Evolutionary conservation across 2,888 invertebrate species (phyloP).

Genomic region (Drosophila villosipedis): DNA sequence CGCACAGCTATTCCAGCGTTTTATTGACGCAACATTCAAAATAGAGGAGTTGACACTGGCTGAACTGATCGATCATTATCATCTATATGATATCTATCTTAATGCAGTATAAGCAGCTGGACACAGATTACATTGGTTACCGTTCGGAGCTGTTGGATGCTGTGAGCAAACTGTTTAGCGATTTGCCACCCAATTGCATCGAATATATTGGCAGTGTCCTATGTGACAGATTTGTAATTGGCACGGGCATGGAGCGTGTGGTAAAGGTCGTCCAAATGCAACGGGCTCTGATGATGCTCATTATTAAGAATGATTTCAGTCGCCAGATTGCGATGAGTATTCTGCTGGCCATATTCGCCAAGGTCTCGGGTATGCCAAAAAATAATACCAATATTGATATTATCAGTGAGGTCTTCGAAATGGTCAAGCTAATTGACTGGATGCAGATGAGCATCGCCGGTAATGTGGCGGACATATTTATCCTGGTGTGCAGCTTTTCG

Average conservation of each 20-base stretch:
- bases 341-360: slow-evolving; percentile 45
- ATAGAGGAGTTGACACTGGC: slow-evolving; percentile 4
- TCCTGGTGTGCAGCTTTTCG: slow-evolving; percentile 45
- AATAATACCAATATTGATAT: not conserved
- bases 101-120: slow-evolving; percentile 43
- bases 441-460: slow-evolving; percentile 21
- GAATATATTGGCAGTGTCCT: slow-evolving; percentile 36
- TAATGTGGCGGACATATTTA: slow-evolving; percentile 45
- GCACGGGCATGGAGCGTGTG: slow-evolving; percentile 34
- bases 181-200: slow-evolving; percentile 15
- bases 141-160: slow-evolving; percentile 41
- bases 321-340: slow-evolving; percentile 36
- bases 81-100: no score
- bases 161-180: slow-evolving; percentile 13
- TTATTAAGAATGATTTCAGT: slow-evolving; percentile 18
- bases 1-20: slow-evolving; percentile 14
- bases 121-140: slow-evolving; percentile 4
- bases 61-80: slow-evolving; percentile 49
- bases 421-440: slow-evolving; percentile 58
- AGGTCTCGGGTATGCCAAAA: slow-evolving; percentile 17
- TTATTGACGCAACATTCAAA: slow-evolving; percentile 1
- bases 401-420: slow-evolving; percentile 30
- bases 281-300: slow-evolving; percentile 32
- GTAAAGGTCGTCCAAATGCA: slow-evolving; percentile 38
- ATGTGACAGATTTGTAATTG: slow-evolving; percentile 33